These are phyloP conservation scores for Micoletzkya japonica DNA, from an alignment of 2,888 invertebrate species.

Conservation along the genomic window DNA sequence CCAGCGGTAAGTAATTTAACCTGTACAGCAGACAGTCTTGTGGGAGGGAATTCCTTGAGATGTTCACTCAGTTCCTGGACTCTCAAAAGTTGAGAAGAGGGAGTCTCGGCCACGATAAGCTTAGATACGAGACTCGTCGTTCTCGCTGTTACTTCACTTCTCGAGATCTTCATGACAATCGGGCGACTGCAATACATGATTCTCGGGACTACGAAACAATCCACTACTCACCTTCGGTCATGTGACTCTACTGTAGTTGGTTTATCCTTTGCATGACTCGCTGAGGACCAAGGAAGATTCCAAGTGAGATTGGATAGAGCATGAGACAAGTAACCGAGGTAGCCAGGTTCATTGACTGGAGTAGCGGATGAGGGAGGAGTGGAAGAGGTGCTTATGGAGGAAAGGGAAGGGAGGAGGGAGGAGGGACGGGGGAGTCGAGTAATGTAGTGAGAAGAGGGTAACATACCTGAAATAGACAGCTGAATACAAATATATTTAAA, in stretches of 20 bases:
- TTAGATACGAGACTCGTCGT: constrained; percentile 19
- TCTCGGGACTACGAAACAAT: background rate
- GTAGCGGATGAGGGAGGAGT: background rate
- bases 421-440: too few relatives aligned
- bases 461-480: too few relatives aligned
- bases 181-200: background rate
- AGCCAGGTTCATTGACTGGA: constrained; percentile 23
- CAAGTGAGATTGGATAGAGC: background rate
- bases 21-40: constrained; percentile 46
- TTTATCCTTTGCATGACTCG: too few relatives aligned
- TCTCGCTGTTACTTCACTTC: constrained; percentile 13
- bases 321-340: constrained; percentile 24
- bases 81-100: background rate
- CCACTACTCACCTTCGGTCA: background rate
- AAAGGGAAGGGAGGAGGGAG: too few relatives aligned
- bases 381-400: too few relatives aligned
- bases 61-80: constrained; percentile 50
- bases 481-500: too few relatives aligned
- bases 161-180: constrained; percentile 9
- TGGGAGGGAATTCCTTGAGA: constrained; percentile 53
- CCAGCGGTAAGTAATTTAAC: constrained; percentile 19
- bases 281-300: background rate
- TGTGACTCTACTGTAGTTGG: background rate
- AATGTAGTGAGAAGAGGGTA: too few relatives aligned
- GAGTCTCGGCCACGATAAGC: constrained; percentile 15